These are phyloP conservation scores for Adineta ricciae DNA, from an alignment of 2,888 invertebrate genomes.

Conservation along the genomic window DNA sequence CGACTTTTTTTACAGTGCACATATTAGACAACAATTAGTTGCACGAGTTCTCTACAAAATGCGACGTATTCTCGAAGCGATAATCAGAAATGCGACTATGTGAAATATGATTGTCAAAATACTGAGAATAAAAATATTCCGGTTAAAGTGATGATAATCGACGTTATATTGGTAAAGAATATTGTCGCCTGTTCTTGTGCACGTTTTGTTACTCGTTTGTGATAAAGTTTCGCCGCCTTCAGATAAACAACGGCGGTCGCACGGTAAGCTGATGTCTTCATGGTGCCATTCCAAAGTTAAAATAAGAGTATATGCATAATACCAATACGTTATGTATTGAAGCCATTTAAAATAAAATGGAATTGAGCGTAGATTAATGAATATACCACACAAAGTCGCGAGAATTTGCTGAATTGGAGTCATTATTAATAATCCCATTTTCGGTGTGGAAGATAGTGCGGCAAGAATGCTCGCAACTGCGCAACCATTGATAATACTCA, in stretches of 20 bases:
- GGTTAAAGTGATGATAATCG: neutral
- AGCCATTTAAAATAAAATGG: conserved; percentile 47
- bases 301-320: conserved; percentile 77
- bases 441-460: neutral
- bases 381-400: conserved; percentile 86
- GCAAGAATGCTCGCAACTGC: neutral
- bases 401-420: conserved; percentile 60
- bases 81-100: neutral
- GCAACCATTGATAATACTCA: neutral
- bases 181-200: neutral
- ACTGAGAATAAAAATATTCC: neutral
- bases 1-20: too few species aligned
- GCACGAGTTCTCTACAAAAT: too few species aligned
- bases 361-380: conserved; percentile 60
- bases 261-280: conserved; percentile 57
- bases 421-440: neutral
- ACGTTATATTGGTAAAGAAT: neutral
- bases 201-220: neutral
- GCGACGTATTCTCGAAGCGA: neutral
- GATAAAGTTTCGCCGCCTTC: neutral
- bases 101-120: neutral
- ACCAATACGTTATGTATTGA: conserved; percentile 74
- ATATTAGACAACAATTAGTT: too few species aligned
- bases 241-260: conserved; percentile 43
- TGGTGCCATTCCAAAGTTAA: conserved; percentile 78